Evolutionary conservation across 1,140 invertebrate genomes (phyloP).

Genomic region (Saxidomus purpurata): DNA sequence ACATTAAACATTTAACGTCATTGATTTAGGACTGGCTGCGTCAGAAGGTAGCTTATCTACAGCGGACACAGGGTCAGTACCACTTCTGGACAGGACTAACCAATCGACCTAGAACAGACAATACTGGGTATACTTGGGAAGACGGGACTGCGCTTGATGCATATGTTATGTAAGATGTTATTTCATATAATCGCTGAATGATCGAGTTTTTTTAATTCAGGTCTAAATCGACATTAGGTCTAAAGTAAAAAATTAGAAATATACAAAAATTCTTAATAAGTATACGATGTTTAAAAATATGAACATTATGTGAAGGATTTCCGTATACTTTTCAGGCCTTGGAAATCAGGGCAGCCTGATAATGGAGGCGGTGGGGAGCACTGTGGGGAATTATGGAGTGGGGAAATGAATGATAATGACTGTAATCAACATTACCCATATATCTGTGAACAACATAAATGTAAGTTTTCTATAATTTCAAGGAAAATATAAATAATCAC

Average conservation of each 20-base stretch:
- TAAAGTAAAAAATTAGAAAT: too few species aligned
- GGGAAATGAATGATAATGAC: constrained; percentile 60
- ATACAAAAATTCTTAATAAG: too few species aligned
- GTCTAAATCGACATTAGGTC: too few species aligned
- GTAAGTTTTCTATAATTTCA: too few species aligned
- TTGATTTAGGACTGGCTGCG: constrained; percentile 57
- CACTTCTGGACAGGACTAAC: constrained; percentile 61
- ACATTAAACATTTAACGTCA: too few species aligned
- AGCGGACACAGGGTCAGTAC: constrained; percentile 57
- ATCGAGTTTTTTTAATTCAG: too few species aligned
- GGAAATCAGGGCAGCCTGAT: constrained; percentile 51
- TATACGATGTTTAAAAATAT: too few species aligned
- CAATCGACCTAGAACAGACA: constrained; percentile 62
- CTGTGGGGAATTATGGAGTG: constrained; percentile 61
- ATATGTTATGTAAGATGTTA: constrained; percentile 47
- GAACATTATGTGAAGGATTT: neutral
- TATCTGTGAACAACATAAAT: constrained; percentile 63
- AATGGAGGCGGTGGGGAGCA: constrained; percentile 49
- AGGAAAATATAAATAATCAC: too few species aligned
- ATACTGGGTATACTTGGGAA: constrained; percentile 52
- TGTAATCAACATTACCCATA: constrained; percentile 64
- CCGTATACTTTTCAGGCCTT: constrained; percentile 38
- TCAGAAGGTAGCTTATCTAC: constrained; percentile 48
- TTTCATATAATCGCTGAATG: too few species aligned
- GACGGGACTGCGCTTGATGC: constrained; percentile 50